A percentile compares a stretch with the other conserved stretches of the same genome.
phyloP scores from a whole-genome alignment of 2,888 invertebrate species.

The Pseudococcus longispinus region DNA sequence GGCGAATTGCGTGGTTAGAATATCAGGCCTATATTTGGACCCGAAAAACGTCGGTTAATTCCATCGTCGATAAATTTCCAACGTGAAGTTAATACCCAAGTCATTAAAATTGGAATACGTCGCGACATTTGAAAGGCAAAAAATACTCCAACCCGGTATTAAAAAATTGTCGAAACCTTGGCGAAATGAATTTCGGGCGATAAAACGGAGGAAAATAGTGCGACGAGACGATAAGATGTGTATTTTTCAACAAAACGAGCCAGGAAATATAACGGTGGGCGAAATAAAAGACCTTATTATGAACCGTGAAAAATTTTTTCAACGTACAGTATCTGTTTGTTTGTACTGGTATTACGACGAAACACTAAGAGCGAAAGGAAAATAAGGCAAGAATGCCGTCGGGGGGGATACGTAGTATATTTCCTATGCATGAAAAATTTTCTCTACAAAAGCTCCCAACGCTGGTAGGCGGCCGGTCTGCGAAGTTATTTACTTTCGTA shows the following conservation, averaged over 20 bases:
- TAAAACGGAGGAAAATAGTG: not conserved
- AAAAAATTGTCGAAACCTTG: not conserved
- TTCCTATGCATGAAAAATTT: constrained; percentile 30
- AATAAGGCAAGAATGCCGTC: not conserved
- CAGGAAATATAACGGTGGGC: not conserved
- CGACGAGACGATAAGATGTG: not conserved
- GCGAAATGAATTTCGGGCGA: not conserved
- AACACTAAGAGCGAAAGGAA: constrained; percentile 14
- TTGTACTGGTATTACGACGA: not conserved
- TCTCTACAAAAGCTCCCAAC: not conserved
- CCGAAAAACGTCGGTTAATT: not conserved
- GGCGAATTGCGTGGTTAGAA: not conserved
- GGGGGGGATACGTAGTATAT: not conserved
- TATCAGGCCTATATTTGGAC: not conserved
- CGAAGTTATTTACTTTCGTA: constrained; percentile 36
- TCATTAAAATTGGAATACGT: not conserved
- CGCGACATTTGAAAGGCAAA: not conserved
- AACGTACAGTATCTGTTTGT: not conserved
- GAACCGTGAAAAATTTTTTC: constrained; percentile 21
- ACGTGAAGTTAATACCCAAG: not conserved
- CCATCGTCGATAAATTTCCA: not conserved
- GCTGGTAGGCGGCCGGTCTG: not conserved
- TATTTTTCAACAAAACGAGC: not conserved
- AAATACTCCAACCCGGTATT: not conserved
- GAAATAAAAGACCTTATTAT: constrained; percentile 33